These are phyloP conservation scores for Dallia pectoralis DNA, from an alignment of 2,797 vertebrate genomes.

Conservation along the genomic window DNA sequence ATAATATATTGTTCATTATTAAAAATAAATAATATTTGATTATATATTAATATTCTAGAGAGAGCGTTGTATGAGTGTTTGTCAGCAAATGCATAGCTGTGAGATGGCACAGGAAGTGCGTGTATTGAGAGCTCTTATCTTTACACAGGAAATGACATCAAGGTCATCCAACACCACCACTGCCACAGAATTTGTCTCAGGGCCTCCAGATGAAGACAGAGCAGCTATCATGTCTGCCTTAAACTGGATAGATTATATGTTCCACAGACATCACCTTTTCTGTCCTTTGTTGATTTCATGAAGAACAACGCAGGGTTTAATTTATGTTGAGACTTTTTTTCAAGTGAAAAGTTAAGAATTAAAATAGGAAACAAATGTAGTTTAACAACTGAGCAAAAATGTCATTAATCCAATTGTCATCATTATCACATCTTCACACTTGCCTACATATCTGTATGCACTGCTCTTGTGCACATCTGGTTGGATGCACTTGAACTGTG, in stretches of 20 bases:
- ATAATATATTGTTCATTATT: no score
- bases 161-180: neutral
- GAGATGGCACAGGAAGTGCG: constrained; percentile 66
- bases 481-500: no score
- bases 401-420: no score
- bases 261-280: neutral
- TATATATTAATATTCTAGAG: no score
- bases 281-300: neutral
- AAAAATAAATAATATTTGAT: neutral
- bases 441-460: no score
- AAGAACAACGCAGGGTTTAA: neutral
- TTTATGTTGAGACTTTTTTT: no score
- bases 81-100: constrained; percentile 46
- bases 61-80: constrained; percentile 15
- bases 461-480: no score
- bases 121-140: constrained; percentile 55
- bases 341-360: no score
- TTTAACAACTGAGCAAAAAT: no score
- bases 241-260: neutral
- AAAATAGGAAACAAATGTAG: no score
- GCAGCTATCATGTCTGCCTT: neutral
- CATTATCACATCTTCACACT: no score
- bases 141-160: constrained; percentile 70
- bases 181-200: neutral
- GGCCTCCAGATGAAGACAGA: neutral